Evolutionary conservation across 1,140 invertebrate species (phyloP).

Genomic region (Eriosoma lanigerum): DNA sequence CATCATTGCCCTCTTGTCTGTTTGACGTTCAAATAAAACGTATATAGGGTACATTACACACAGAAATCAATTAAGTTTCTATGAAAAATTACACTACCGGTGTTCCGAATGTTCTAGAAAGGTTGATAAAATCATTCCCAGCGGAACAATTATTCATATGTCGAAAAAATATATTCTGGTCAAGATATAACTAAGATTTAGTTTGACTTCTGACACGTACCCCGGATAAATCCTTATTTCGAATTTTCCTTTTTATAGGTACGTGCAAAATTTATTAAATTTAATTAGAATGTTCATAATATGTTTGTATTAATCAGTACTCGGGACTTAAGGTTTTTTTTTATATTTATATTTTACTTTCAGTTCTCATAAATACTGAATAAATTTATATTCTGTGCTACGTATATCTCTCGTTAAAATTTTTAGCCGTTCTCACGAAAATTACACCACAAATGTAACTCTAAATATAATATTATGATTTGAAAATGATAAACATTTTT

Average conservation of each 20-base stretch:
- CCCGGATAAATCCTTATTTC: neutral
- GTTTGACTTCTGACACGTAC: neutral
- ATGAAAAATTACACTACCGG: too few species aligned
- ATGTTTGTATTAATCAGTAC: neutral
- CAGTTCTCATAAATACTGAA: too few species aligned
- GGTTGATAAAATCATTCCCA: neutral
- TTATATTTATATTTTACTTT: too few species aligned
- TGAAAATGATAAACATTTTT: neutral
- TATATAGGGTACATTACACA: too few species aligned
- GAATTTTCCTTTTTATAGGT: neutral
- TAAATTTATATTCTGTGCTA: too few species aligned
- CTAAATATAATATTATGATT: too few species aligned
- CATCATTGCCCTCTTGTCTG: too few species aligned
- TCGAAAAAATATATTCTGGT: neutral
- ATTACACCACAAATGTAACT: too few species aligned
- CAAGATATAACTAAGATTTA: neutral
- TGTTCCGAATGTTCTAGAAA: neutral
- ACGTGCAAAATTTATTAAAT: neutral
- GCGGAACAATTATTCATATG: neutral
- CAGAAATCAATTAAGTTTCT: neutral
- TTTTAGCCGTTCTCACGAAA: too few species aligned
- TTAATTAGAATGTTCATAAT: neutral
- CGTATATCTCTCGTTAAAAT: too few species aligned
- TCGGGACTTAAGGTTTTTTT: too few species aligned
- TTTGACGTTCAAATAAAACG: too few species aligned